Evolutionary conservation across 2,797 vertebrate species (phyloP).

Genomic region (Muscicapa comitata): DNA sequence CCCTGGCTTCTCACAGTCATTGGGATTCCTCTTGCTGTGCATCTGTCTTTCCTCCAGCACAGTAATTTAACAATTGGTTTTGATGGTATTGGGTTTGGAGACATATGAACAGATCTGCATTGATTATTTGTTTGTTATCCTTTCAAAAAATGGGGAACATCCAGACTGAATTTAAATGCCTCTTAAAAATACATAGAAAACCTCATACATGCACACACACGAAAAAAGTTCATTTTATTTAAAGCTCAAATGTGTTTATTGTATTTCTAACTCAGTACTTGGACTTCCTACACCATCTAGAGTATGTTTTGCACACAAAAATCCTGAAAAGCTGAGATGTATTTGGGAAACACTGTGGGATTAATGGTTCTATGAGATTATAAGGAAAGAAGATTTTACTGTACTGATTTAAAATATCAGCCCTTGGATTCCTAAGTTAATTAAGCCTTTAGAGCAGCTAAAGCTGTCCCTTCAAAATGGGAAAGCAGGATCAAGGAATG

Average conservation of each 20-base stretch:
- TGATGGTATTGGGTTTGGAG: background rate
- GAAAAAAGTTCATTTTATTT: background rate
- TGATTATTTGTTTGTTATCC: background rate
- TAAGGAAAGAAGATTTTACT: background rate
- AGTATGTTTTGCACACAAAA: background rate
- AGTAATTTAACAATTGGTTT: background rate
- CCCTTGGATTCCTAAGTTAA: background rate
- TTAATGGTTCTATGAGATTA: background rate
- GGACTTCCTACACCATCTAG: background rate
- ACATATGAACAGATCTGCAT: background rate
- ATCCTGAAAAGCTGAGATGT: background rate
- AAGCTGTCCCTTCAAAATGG: background rate
- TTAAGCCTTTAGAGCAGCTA: background rate
- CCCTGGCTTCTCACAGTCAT: background rate
- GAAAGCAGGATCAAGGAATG: background rate
- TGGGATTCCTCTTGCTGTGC: background rate
- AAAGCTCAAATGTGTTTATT: background rate
- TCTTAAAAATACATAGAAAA: background rate
- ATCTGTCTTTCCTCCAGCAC: background rate
- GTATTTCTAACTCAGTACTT: background rate
- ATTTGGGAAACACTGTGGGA: background rate
- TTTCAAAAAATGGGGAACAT: background rate
- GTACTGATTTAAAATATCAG: background rate
- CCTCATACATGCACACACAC: background rate
- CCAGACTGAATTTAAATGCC: background rate